These are phyloP conservation scores for Platichthys flesus DNA, from an alignment of 2,113 vertebrate genomes.

Conservation along the genomic window DNA sequence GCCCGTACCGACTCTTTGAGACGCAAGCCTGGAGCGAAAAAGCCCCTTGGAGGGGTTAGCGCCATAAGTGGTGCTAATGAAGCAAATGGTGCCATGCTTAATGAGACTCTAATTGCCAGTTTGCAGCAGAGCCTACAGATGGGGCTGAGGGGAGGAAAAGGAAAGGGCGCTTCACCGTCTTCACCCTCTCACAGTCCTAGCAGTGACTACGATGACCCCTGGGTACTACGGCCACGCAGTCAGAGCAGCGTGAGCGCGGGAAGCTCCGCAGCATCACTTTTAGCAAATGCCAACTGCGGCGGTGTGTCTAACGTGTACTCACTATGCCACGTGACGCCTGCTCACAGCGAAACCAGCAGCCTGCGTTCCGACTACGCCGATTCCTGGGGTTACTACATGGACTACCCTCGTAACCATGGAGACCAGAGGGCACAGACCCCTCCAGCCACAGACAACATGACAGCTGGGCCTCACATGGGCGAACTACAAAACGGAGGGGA, in stretches of 20 bases:
- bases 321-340: conserved; percentile 89
- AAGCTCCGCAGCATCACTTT: conserved; percentile 88
- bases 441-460: conserved; percentile 57
- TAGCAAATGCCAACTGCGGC: conserved; percentile 71
- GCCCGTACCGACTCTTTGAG: conserved; percentile 94
- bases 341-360: conserved; percentile 95
- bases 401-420: conserved; percentile 80
- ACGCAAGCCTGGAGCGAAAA: conserved; percentile 86
- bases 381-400: conserved; percentile 93
- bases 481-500: conserved; percentile 78
- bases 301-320: conserved; percentile 85
- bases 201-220: conserved; percentile 95
- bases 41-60: conserved; percentile 65
- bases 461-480: conserved; percentile 57
- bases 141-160: conserved; percentile 81
- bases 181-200: conserved; percentile 93
- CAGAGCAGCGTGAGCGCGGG: conserved; percentile 90
- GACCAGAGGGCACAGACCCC: conserved; percentile 80
- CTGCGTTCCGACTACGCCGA: conserved; percentile 93
- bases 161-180: conserved; percentile 85
- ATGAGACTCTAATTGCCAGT: conserved; percentile 91
- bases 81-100: conserved; percentile 84
- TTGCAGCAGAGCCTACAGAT: conserved; percentile 93
- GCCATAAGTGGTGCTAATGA: conserved; percentile 41
- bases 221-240: conserved; percentile 91